Evolutionary conservation across 2,797 vertebrate genomes (phyloP).

Genomic region (Allobates femoralis): DNA sequence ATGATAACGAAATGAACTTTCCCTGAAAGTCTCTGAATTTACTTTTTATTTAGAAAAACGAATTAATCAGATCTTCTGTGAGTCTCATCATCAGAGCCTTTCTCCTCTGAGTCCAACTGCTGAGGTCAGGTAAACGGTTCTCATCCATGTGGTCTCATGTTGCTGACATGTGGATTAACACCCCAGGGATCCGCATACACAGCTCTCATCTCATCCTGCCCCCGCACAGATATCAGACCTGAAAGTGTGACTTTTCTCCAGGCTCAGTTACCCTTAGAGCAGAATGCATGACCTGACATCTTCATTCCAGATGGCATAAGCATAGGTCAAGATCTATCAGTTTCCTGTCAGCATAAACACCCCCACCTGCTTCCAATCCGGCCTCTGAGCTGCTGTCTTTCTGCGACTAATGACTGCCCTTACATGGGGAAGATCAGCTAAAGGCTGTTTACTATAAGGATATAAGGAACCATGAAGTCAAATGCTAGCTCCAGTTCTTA

Average conservation of each 20-base stretch:
- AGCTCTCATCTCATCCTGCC: conserved; percentile 61
- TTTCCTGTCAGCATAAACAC: conserved; percentile 62
- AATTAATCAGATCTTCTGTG: conserved; percentile 44
- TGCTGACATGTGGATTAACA: conserved; percentile 62
- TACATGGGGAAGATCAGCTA: conserved; percentile 47
- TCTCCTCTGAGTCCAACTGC: conserved; percentile 57
- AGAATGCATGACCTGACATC: conserved; percentile 56
- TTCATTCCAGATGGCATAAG: conserved; percentile 55
- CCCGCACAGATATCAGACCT: conserved; percentile 61
- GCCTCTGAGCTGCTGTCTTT: conserved; percentile 4
- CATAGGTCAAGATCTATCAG: conserved; percentile 63
- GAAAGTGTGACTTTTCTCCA: conserved; percentile 60
- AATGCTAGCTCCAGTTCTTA: too few species aligned
- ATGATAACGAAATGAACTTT: neutral
- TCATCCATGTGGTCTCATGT: conserved; percentile 54
- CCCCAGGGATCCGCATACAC: conserved; percentile 55
- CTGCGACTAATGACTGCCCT: conserved; percentile 46
- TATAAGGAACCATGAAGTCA: conserved; percentile 51
- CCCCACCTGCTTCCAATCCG: conserved; percentile 49
- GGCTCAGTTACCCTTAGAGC: conserved; percentile 52
- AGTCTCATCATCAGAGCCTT: conserved; percentile 39
- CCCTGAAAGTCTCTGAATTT: neutral
- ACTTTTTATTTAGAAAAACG: conserved; percentile 29
- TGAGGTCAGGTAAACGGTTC: conserved; percentile 62
- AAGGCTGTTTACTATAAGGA: conserved; percentile 30